Conservation (phyloP, 2,113 vertebrate genomes). For the Callorhinus ursinus region DNA sequence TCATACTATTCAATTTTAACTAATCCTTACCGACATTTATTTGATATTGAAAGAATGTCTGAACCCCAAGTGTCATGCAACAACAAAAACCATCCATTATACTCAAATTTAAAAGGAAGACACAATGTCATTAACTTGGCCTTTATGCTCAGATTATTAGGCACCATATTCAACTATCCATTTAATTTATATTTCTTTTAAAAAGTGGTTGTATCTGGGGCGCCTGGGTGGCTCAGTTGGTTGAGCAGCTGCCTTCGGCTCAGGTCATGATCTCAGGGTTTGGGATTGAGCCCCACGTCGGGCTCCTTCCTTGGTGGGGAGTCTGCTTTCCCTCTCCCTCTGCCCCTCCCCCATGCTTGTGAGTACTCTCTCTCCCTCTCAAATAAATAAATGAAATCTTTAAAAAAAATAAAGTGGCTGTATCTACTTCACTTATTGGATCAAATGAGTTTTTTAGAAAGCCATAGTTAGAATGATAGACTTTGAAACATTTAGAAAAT, state of each 20-base stretch:
- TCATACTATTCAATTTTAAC: background rate
- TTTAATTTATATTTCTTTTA: background rate
- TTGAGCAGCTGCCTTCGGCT: too few species aligned
- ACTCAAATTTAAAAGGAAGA: background rate
- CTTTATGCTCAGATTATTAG: background rate
- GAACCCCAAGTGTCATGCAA: background rate
- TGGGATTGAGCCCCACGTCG: too few species aligned
- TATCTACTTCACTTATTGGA: background rate
- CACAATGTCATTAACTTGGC: background rate
- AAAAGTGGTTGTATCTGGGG: background rate
- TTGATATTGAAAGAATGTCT: background rate
- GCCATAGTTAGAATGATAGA: background rate
- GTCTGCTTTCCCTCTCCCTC: too few species aligned
- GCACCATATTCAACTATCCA: background rate
- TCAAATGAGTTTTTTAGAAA: slow-evolving; percentile 9
- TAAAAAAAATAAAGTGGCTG: background rate
- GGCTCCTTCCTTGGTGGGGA: too few species aligned
- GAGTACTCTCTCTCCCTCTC: too few species aligned
- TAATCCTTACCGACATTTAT: background rate
- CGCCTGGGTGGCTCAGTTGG: too few species aligned
- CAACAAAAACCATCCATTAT: background rate
- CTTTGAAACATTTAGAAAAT: slow-evolving; percentile 20
- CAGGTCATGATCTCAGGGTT: too few species aligned
- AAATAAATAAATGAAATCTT: background rate
- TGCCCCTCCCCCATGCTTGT: too few species aligned